These are phyloP conservation scores for Drosophila cracens DNA, from an alignment of 2,888 invertebrate genomes.

Conservation along the genomic window DNA sequence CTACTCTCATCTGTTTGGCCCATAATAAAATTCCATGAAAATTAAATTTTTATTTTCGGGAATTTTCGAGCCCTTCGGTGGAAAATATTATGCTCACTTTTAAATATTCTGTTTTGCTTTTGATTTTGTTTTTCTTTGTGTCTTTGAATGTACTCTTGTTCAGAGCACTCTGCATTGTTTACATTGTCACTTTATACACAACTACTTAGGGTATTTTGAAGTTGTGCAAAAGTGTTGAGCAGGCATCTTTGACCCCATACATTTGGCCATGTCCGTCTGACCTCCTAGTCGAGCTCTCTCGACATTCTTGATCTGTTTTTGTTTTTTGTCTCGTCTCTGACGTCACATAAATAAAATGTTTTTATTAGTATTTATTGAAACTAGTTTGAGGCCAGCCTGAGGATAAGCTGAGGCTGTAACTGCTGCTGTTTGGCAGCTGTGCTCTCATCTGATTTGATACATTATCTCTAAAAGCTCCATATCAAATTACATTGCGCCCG, in stretches of 20 bases:
- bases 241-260: background rate
- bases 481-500: constrained; percentile 44
- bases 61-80: background rate
- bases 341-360: constrained; percentile 47
- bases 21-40: background rate
- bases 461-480: constrained; percentile 36
- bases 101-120: background rate
- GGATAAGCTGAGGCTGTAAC: constrained; percentile 20
- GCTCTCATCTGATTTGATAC: constrained; percentile 40
- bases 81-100: background rate
- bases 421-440: constrained; percentile 44
- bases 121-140: background rate
- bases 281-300: background rate
- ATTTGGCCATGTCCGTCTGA: background rate
- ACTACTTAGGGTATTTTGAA: background rate
- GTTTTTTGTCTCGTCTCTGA: constrained; percentile 20
- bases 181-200: constrained; percentile 37
- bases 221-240: background rate
- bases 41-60: background rate
- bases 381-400: constrained; percentile 52
- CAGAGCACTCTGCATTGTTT: constrained; percentile 18
- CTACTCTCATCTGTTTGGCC: background rate
- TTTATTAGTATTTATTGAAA: constrained; percentile 69
- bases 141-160: constrained; percentile 32
- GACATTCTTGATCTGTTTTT: background rate